phyloP scores from a whole-genome alignment of 2,797 vertebrate species.

The Clarias platycephalus region DNA sequence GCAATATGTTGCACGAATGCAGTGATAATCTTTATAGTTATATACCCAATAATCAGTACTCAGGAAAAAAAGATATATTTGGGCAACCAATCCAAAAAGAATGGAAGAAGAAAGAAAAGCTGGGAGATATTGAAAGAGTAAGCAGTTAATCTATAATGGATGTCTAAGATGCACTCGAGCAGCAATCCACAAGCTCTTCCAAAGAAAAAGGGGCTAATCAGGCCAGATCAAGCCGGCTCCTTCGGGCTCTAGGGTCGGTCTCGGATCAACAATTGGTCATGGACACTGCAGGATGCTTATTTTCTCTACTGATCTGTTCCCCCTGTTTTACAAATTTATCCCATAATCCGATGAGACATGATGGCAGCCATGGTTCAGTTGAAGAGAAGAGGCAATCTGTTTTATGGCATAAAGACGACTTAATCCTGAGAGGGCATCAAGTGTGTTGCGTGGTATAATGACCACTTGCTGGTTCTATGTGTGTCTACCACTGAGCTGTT shows the following conservation, averaged over 20 bases:
- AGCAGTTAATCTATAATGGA: conserved; percentile 72
- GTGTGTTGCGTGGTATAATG: conserved; percentile 53
- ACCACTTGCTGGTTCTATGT: conserved; percentile 37
- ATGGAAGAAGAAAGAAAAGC: conserved; percentile 13
- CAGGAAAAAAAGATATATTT: not conserved
- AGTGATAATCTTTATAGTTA: not conserved
- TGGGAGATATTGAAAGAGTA: conserved; percentile 36
- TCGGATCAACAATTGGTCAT: conserved; percentile 67
- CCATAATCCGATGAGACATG: conserved; percentile 76
- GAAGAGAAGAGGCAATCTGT: conserved; percentile 57
- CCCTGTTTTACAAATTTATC: conserved; percentile 69
- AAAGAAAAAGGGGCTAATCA: conserved; percentile 75
- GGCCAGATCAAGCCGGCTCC: conserved; percentile 74
- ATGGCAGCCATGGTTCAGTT: conserved; percentile 63
- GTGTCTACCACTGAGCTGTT: conserved; percentile 25
- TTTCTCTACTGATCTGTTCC: conserved; percentile 56
- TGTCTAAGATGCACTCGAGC: conserved; percentile 68
- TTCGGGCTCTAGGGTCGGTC: conserved; percentile 61
- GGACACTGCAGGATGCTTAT: conserved; percentile 65
- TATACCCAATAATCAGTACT: not conserved
- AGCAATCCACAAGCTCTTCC: conserved; percentile 67
- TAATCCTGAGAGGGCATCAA: conserved; percentile 51
- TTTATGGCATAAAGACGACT: conserved; percentile 50
- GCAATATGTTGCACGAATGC: conserved; percentile 7
- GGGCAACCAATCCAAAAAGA: conserved; percentile 11